These are phyloP conservation scores for Phyllostomus hastatus DNA, from an alignment of 2,113 vertebrate species.

Conservation along the genomic window DNA sequence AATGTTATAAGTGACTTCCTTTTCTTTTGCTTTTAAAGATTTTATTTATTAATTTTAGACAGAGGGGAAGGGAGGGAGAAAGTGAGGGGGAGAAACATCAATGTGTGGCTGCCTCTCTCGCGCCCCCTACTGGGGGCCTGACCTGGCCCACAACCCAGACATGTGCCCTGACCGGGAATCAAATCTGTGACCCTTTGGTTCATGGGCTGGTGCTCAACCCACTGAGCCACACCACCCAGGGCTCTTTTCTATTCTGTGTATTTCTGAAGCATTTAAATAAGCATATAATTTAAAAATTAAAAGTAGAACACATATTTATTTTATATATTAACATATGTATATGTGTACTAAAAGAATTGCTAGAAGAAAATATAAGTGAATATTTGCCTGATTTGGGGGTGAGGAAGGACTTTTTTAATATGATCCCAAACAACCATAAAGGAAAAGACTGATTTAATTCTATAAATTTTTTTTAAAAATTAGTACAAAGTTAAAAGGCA, in stretches of 20 bases:
- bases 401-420: background rate
- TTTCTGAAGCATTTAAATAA: background rate
- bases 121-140: too few species aligned
- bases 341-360: background rate
- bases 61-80: too few species aligned
- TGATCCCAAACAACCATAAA: background rate
- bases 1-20: background rate
- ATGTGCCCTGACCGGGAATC: too few species aligned
- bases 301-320: background rate
- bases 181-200: too few species aligned
- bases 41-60: too few species aligned
- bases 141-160: too few species aligned
- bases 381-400: background rate
- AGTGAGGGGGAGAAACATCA: too few species aligned
- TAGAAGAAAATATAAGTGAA: background rate
- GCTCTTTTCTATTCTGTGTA: background rate
- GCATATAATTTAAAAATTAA: background rate
- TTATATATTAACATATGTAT: background rate
- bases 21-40: background rate
- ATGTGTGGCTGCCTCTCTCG: too few species aligned
- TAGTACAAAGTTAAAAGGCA: background rate
- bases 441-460: background rate
- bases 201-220: too few species aligned
- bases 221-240: too few species aligned
- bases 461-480: background rate